These are phyloP conservation scores for Simalia tracyae DNA, from an alignment of 2,797 vertebrate species.

Conservation along the genomic window DNA sequence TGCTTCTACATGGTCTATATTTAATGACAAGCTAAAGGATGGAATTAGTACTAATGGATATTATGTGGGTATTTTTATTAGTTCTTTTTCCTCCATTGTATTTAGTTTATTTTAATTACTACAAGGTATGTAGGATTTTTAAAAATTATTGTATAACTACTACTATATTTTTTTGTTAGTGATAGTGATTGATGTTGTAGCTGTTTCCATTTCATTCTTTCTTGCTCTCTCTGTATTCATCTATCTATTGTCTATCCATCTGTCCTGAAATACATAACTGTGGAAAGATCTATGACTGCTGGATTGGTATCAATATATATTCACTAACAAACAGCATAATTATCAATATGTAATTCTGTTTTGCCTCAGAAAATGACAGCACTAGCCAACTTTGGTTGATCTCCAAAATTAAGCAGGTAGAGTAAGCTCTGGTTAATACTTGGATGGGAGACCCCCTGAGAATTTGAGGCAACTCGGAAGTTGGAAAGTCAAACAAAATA, in stretches of 20 bases:
- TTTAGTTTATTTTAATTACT: background rate
- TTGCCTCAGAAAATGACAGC: background rate
- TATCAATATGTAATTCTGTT: slow-evolving; percentile 18
- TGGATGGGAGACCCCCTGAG: background rate
- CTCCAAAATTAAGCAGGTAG: background rate
- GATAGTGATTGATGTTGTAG: background rate
- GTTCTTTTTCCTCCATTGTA: background rate
- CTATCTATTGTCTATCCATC: background rate
- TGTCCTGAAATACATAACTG: background rate
- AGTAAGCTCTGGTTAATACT: background rate
- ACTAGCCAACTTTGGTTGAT: background rate
- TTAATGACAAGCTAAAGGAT: background rate
- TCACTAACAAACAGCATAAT: background rate
- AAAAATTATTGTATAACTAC: background rate
- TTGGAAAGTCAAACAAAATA: background rate
- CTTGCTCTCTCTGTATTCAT: no score
- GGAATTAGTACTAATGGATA: background rate
- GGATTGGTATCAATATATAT: background rate
- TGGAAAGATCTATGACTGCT: background rate
- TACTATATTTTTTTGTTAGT: no score
- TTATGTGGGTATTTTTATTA: background rate
- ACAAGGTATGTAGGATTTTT: background rate
- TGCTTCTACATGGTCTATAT: background rate
- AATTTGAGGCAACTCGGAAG: background rate
- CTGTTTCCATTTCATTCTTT: background rate